These are phyloP conservation scores for Phortica variegata DNA, from an alignment of 1,140 invertebrate species.

Conservation along the genomic window DNA sequence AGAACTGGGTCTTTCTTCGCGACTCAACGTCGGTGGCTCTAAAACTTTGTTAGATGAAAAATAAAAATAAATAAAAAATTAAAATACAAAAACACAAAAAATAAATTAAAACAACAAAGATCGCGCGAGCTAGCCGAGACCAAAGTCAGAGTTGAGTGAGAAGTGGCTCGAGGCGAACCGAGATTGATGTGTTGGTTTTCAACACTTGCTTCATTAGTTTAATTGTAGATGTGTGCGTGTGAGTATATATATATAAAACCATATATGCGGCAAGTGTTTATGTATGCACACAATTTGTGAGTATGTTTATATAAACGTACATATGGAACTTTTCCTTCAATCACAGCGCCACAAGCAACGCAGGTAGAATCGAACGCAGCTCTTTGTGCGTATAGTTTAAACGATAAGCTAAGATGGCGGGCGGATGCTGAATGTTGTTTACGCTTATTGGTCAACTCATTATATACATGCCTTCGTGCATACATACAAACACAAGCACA, in stretches of 20 bases:
- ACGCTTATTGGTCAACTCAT: conserved; percentile 51
- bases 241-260: conserved; percentile 2
- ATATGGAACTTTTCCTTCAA: no score
- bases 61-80: no score
- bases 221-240: conserved; percentile 30
- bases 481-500: conserved; percentile 8
- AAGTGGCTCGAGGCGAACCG: not conserved
- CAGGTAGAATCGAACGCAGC: no score
- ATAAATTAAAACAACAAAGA: no score
- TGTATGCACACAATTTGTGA: not conserved
- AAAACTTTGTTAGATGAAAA: conserved; percentile 47
- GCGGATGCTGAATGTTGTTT: conserved; percentile 48
- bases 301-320: not conserved
- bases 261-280: conserved; percentile 1
- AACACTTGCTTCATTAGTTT: conserved; percentile 47
- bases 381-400: conserved; percentile 44
- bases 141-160: no score
- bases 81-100: no score
- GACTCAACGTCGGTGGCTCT: no score
- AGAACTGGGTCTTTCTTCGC: conserved; percentile 46
- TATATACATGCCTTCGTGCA: conserved; percentile 9
- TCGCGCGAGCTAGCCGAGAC: no score
- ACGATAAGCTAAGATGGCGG: conserved; percentile 42
- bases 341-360: not conserved
- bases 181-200: conserved; percentile 19